Evolutionary conservation across 2,888 invertebrate species (phyloP), one percentile per base, ranked within the genome.

Genomic region (Graphium colonna): DNA sequence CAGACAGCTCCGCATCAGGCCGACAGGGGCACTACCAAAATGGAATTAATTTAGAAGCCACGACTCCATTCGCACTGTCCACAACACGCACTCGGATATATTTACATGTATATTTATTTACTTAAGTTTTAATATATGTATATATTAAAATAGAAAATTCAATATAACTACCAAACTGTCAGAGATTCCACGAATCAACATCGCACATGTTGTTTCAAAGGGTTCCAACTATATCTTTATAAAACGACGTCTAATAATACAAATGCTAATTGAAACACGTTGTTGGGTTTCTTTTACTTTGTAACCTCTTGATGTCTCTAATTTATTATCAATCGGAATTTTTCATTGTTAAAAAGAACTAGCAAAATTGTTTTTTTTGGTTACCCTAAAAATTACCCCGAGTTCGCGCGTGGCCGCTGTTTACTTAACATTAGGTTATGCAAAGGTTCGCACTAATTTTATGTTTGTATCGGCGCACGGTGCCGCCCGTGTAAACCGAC

Each of bases 101-200:
- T 77, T 71, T 78, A 80, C 79, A 80, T 60, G 65, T 67, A 68
- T 64, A 67, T 71, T 75, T 75, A 60, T 79, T 79, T 74, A 65
- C 75, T 81, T 82, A 83, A 60, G 58, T 31, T 58, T 77, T 78
- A 79, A 78, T 77, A 82, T 83, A 84, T 86, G 87, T 86, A 82
- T 83, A 84, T 88, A 88, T 85, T 88, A 88, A 88, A 88, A 88
- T 88, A 88, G 80, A 88, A 88, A 88, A 86, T 84, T 82, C 82
- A 69, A 82, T 82, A 82, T 79, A 82, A 70, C 82, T 86, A 85
- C 75, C 77, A 69, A 77, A 79, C 71, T 76, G 82, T 73, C 71
- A 78, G 88, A 88, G 87, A 86, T 87, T 85, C 87, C 73, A 75
- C 75, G 75, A 75, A 71, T 66, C 75, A 70, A 77, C 78, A 70